A percentile compares a stretch with the other conserved stretches of the same genome.
Evolutionary conservation across 2,888 invertebrate genomes (phyloP).

Genomic region (Drosophila anomalata): DNA sequence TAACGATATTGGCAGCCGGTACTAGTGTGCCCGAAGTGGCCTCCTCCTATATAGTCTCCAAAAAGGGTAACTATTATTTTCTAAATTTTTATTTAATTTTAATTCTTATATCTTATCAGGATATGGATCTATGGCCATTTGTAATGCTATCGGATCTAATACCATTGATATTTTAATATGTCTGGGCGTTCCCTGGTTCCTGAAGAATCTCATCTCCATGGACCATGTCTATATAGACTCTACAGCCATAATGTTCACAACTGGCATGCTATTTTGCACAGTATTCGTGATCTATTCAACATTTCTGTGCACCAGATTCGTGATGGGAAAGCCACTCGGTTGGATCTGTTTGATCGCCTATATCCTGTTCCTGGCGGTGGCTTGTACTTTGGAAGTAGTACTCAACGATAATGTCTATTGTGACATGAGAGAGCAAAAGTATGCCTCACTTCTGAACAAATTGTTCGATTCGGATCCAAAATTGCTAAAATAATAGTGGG

Average conservation of each 20-base stretch:
- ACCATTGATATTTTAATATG: conserved; percentile 94
- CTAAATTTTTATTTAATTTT: neutral
- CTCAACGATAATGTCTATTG: neutral
- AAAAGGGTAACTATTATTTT: conserved; percentile 87
- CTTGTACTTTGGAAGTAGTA: conserved; percentile 36
- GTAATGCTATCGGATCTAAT: conserved; percentile 94
- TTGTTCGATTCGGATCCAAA: neutral
- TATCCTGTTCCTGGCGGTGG: conserved; percentile 89
- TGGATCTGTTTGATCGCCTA: conserved; percentile 92
- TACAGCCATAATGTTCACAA: conserved; percentile 92
- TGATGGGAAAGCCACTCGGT: conserved; percentile 92
- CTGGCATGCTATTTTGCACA: conserved; percentile 92
- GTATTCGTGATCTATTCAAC: conserved; percentile 90
- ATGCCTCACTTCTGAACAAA: neutral
- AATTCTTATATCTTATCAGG: conserved; percentile 23
- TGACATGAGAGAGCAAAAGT: conserved; percentile 43
- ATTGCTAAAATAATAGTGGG: neutral
- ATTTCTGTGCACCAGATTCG: conserved; percentile 91
- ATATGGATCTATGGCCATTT: conserved; percentile 94
- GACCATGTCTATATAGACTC: conserved; percentile 91
- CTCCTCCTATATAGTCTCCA: conserved; percentile 94
- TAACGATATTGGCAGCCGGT: conserved; percentile 95
- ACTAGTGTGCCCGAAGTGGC: conserved; percentile 97
- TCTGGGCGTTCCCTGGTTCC: conserved; percentile 93
- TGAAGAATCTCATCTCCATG: conserved; percentile 90